A percentile compares a stretch with the other conserved stretches of the same genome.
These are phyloP conservation scores for Rousettus madagascariensis DNA, from an alignment of 2,797 vertebrate species.

Conservation along the genomic window DNA sequence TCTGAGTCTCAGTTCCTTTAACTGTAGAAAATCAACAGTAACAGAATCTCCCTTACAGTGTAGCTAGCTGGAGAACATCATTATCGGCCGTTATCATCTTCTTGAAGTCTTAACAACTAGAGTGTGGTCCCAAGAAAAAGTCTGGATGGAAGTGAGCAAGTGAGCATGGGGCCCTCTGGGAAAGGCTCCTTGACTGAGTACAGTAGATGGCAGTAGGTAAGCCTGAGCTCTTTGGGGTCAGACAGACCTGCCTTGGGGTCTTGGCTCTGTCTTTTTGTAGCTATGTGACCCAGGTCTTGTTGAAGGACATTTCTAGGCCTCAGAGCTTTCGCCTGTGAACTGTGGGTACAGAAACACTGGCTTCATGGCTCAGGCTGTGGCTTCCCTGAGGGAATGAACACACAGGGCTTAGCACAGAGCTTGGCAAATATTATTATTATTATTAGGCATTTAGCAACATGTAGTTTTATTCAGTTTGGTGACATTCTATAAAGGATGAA, in stretches of 20 bases:
- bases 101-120: not conserved
- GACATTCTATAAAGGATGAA: not conserved
- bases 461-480: not conserved
- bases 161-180: not conserved
- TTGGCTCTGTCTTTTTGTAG: not conserved
- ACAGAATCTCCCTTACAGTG: not conserved
- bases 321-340: not conserved
- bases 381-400: not conserved
- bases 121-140: not conserved
- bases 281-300: not conserved
- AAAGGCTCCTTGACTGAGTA: not conserved
- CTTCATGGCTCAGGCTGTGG: not conserved
- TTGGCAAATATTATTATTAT: not conserved
- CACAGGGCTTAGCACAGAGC: not conserved
- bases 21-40: not conserved
- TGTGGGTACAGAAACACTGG: not conserved
- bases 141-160: too few species aligned
- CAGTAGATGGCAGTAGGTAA: not conserved
- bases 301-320: not conserved
- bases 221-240: not conserved
- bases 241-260: not conserved
- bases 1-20: not conserved
- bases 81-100: not conserved
- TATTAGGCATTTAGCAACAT: not conserved
- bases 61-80: not conserved